Percentiles rank a stretch among this genome's conserved stretches.
phyloP scores from a whole-genome alignment of 2,888 invertebrate genomes.

The Spisula subtruncata region DNA sequence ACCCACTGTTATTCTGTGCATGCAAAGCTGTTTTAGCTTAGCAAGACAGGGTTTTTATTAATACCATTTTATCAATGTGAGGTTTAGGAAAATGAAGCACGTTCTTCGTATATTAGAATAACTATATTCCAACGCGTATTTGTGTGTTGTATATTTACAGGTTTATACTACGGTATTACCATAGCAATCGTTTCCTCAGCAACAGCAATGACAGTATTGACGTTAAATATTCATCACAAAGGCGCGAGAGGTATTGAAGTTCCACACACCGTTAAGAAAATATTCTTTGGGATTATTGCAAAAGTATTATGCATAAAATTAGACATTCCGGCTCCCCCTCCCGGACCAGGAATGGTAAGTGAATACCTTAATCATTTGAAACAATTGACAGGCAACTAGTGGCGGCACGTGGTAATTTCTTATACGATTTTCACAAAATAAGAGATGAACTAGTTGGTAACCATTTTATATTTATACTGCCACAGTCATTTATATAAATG shows the following conservation, averaged over 20 bases:
- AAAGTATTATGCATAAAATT: constrained; percentile 83
- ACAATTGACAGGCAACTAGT: no score
- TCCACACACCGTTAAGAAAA: constrained; percentile 91
- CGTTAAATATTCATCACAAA: constrained; percentile 90
- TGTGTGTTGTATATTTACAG: constrained; percentile 80
- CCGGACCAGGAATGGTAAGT: constrained; percentile 76
- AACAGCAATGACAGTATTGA: constrained; percentile 89
- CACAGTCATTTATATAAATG: background rate
- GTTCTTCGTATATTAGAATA: no score
- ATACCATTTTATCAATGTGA: no score
- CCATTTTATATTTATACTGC: no score
- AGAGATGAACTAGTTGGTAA: no score
- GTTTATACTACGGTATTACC: constrained; percentile 90
- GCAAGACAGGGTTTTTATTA: no score
- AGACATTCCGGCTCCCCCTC: constrained; percentile 78
- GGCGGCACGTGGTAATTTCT: no score
- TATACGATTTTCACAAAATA: no score
- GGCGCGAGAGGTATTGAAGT: constrained; percentile 94
- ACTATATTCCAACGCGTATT: no score
- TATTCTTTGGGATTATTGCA: constrained; percentile 93
- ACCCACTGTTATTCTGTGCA: no score
- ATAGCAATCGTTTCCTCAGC: constrained; percentile 89
- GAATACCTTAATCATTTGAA: background rate
- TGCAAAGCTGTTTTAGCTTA: no score
- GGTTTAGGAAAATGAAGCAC: no score